These are phyloP conservation scores for Brachycybe producta DNA, from an alignment of 2,888 invertebrate genomes.

Conservation along the genomic window DNA sequence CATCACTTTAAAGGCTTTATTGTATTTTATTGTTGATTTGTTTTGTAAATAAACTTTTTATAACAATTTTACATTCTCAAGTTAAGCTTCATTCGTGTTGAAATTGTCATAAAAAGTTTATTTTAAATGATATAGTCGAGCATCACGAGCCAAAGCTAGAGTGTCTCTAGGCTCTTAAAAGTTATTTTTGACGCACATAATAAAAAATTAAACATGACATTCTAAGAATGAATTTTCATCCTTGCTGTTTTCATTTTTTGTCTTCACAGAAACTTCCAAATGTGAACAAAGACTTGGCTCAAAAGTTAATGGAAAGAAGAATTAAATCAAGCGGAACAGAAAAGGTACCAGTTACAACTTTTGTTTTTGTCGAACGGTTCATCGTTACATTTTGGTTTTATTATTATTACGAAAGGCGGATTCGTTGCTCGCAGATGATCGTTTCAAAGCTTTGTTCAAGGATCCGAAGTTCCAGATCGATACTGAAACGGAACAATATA, in stretches of 20 bases:
- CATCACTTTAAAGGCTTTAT: no score
- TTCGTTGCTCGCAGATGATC: slow-evolving; percentile 60
- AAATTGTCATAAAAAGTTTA: no score
- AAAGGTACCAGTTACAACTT: slow-evolving; percentile 27
- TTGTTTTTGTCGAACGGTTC: slow-evolving; percentile 5
- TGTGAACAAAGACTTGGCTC: slow-evolving; percentile 78
- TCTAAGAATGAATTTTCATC: not conserved
- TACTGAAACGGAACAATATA: slow-evolving; percentile 70
- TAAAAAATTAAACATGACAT: no score
- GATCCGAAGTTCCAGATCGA: slow-evolving; percentile 89
- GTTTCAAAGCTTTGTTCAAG: slow-evolving; percentile 80
- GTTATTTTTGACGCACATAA: no score
- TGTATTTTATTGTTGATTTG: no score
- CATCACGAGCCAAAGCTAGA: no score
- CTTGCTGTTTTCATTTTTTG: slow-evolving; percentile 1
- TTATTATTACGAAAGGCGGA: slow-evolving; percentile 1
- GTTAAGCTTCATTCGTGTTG: not conserved
- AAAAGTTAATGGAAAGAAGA: slow-evolving; percentile 70
- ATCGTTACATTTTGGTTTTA: not conserved
- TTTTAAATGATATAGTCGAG: no score
- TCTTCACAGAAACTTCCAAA: slow-evolving; percentile 54
- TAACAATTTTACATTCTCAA: slow-evolving; percentile 27
- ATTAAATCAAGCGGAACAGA: no score
- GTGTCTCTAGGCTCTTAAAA: no score
- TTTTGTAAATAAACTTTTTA: no score